A percentile compares a stretch with the other conserved stretches of the same genome.
Conservation (phyloP, 2,888 invertebrate species). For the Ophioninae sp. region DNA sequence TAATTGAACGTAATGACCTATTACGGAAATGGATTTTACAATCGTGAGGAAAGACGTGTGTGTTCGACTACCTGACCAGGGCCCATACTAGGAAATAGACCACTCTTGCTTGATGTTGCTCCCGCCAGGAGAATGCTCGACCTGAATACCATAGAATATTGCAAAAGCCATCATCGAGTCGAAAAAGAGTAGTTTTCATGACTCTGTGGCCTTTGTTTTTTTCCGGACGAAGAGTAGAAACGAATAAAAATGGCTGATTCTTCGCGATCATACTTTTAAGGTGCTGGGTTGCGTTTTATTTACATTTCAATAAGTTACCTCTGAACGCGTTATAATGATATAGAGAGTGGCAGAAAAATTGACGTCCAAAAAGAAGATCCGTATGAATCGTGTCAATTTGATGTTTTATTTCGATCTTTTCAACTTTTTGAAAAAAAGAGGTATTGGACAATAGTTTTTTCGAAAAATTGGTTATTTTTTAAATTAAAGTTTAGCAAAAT, state of each 20-base stretch:
- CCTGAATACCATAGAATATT: constrained; percentile 59
- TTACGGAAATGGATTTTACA: constrained; percentile 51
- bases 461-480: too few relatives aligned
- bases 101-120: constrained; percentile 31
- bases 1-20: constrained; percentile 45
- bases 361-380: not conserved
- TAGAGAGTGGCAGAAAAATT: not conserved
- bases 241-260: not conserved
- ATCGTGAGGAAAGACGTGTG: not conserved
- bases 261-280: not conserved
- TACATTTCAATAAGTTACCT: not conserved
- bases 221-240: too few relatives aligned
- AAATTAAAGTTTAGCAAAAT: too few relatives aligned
- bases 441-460: not conserved
- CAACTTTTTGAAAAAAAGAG: not conserved
- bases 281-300: not conserved
- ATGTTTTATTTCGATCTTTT: not conserved
- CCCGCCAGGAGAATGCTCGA: constrained; percentile 38
- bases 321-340: not conserved
- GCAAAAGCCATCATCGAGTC: constrained; percentile 31
- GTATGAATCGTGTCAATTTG: not conserved
- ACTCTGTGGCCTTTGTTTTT: constrained; percentile 3
- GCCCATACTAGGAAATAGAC: constrained; percentile 46
- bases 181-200: constrained; percentile 13
- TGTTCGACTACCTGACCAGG: not conserved